These are phyloP conservation scores for Phalacrocorax pelagicus DNA, from an alignment of 2,113 vertebrate species.

Conservation along the genomic window DNA sequence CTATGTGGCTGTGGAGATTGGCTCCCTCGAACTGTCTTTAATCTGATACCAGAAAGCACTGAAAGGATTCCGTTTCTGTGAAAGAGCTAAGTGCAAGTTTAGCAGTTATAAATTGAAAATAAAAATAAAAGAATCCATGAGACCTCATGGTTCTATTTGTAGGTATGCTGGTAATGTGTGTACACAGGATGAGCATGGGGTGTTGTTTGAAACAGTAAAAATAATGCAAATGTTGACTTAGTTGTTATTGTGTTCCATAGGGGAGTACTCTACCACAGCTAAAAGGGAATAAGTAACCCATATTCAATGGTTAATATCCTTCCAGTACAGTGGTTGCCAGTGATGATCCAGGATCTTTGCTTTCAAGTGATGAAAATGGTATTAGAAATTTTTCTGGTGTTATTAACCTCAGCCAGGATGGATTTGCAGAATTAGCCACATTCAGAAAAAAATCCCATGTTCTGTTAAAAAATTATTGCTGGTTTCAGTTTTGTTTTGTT, in stretches of 20 bases:
- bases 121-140: not conserved
- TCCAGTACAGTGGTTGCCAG: not conserved
- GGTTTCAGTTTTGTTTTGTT: not conserved
- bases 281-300: not conserved
- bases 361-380: not conserved
- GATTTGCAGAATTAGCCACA: not conserved
- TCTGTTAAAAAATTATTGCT: not conserved
- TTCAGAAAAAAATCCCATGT: not conserved
- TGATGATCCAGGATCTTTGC: not conserved
- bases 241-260: not conserved
- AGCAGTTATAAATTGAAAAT: not conserved
- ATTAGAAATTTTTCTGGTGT: not conserved
- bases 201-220: not conserved
- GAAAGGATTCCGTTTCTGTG: not conserved
- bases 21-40: not conserved
- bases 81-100: not conserved
- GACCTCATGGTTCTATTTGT: not conserved
- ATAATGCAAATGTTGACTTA: not conserved
- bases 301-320: not conserved
- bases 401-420: not conserved
- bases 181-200: fast-evolving
- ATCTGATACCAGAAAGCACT: not conserved
- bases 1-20: not conserved
- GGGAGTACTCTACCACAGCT: not conserved
- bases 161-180: not conserved